These are phyloP conservation scores for Colistium nudipinnis DNA, from an alignment of 2,113 vertebrate species.

Conservation along the genomic window DNA sequence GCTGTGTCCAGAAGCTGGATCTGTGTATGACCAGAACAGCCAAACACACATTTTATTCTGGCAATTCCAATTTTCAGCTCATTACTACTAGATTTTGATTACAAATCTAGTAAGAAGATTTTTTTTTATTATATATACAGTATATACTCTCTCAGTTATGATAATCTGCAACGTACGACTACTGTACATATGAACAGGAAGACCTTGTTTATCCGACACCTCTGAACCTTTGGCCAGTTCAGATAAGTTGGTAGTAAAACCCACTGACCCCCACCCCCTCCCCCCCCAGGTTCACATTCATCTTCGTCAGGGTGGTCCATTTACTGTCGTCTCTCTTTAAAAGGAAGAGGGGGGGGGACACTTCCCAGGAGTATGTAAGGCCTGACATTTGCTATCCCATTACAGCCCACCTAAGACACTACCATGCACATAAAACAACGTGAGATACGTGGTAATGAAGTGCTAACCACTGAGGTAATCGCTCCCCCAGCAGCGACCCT, in stretches of 20 bases:
- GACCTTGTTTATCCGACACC: slow-evolving; percentile 34
- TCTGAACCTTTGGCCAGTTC: slow-evolving; percentile 31
- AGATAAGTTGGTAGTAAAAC: slow-evolving; percentile 56
- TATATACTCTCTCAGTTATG: neutral
- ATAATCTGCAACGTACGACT: slow-evolving; percentile 11
- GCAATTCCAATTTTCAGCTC: neutral
- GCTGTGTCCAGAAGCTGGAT: neutral
- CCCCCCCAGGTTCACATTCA: slow-evolving; percentile 28
- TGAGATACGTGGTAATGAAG: slow-evolving; percentile 78
- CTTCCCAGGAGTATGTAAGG: slow-evolving; percentile 71
- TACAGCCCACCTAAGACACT: slow-evolving; percentile 74
- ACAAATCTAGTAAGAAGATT: no score
- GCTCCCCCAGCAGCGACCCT: slow-evolving; percentile 47
- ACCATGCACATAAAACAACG: slow-evolving; percentile 73
- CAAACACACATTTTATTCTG: neutral
- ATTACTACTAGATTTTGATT: no score
- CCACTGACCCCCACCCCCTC: slow-evolving; percentile 15
- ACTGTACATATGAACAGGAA: slow-evolving; percentile 9
- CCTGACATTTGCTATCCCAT: slow-evolving; percentile 76
- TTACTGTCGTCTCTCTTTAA: slow-evolving; percentile 60
- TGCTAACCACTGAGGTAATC: slow-evolving; percentile 79
- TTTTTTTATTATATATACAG: no score
- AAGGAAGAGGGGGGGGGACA: slow-evolving; percentile 30
- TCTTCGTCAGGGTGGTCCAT: slow-evolving; percentile 77
- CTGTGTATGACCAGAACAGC: neutral